These are phyloP conservation scores for Pterophyllum scalare DNA, from an alignment of 2,113 vertebrate genomes.

Conservation along the genomic window DNA sequence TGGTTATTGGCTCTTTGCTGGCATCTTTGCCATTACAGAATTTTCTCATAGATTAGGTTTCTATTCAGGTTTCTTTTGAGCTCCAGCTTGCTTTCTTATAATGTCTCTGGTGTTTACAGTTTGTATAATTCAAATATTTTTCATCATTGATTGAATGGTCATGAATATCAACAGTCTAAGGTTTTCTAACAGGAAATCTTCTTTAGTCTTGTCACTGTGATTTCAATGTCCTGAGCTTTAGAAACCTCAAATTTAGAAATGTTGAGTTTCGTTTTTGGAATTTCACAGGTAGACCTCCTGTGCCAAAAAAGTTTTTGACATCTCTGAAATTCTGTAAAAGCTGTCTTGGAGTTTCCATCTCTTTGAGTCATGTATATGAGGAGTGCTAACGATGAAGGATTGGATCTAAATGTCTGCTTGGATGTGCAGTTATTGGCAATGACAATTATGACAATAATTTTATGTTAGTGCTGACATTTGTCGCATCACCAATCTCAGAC, in stretches of 20 bases:
- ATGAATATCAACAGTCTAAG: not conserved
- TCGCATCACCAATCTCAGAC: conserved; percentile 26
- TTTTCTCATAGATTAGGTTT: not conserved
- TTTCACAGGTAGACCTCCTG: not conserved
- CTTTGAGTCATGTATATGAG: conserved; percentile 7
- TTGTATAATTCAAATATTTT: not conserved
- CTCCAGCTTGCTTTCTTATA: not conserved
- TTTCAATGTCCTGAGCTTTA: not conserved
- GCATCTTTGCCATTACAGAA: not conserved
- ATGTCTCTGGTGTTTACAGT: not conserved
- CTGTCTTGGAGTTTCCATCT: not conserved
- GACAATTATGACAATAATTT: conserved; percentile 65
- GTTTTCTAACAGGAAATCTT: not conserved
- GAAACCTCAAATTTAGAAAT: not conserved
- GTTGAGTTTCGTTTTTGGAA: not conserved
- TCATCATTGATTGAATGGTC: not conserved
- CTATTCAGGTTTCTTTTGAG: not conserved
- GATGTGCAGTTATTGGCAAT: conserved; percentile 44
- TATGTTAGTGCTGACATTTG: conserved; percentile 63
- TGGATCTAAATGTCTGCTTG: conserved; percentile 47
- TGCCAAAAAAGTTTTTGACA: conserved; percentile 16
- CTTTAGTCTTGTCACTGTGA: not conserved
- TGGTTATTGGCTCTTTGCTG: not conserved
- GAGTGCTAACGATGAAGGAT: conserved; percentile 22
- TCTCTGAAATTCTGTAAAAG: conserved; percentile 12